These are phyloP conservation scores for Timema cristinae DNA, from an alignment of 2,888 invertebrate species.

Conservation along the genomic window DNA sequence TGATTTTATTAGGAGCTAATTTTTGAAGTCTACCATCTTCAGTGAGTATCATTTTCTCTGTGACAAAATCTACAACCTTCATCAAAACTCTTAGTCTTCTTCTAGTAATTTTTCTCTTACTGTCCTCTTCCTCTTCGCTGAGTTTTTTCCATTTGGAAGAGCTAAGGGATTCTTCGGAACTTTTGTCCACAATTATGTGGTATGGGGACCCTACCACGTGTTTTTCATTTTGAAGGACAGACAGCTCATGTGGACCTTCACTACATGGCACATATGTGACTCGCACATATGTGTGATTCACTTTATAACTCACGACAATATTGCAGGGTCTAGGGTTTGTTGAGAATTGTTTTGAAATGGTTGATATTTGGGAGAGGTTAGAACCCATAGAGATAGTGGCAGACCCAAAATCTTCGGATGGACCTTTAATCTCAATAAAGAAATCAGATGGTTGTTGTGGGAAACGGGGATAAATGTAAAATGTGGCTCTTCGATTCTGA, in stretches of 20 bases:
- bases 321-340: conserved; percentile 10
- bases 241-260: conserved; percentile 56
- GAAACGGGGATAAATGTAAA: conserved; percentile 52
- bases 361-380: not conserved
- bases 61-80: conserved; percentile 53
- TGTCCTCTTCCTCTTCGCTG: conserved; percentile 25
- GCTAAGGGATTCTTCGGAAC: conserved; percentile 12
- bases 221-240: conserved; percentile 53
- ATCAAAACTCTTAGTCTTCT: conserved; percentile 47
- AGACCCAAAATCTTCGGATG: conserved; percentile 50
- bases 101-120: conserved; percentile 25
- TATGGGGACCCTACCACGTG: conserved; percentile 59
- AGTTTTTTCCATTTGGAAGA: not conserved
- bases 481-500: conserved; percentile 52
- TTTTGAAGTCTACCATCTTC: conserved; percentile 52
- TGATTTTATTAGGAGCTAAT: conserved; percentile 38
- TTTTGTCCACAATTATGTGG: conserved; percentile 45
- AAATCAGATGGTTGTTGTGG: conserved; percentile 44
- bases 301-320: conserved; percentile 23
- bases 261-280: conserved; percentile 50
- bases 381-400: conserved; percentile 21
- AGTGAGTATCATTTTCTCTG: conserved; percentile 53
- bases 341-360: not conserved
- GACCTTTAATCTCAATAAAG: conserved; percentile 47
- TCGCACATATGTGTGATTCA: conserved; percentile 27